Conservation (phyloP, 1,140 invertebrate species). For the Drosophila erecta region DNA sequence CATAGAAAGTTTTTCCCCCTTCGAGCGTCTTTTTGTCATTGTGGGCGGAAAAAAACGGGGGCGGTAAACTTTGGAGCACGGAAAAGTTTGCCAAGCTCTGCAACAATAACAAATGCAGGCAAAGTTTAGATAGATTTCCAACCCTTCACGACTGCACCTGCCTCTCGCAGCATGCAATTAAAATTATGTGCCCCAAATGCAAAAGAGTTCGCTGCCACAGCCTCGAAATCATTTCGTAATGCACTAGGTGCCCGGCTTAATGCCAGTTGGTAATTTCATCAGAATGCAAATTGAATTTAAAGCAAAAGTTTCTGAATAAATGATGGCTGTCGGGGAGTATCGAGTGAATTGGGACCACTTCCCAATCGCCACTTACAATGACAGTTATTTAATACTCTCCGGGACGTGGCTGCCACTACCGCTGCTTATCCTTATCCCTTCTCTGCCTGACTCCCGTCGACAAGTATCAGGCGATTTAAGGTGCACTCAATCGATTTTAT, state of each 20-base stretch:
- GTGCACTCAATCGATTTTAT: conserved; percentile 70
- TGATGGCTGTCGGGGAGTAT: conserved; percentile 15
- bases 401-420: background rate
- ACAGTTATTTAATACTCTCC: conserved; percentile 58
- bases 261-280: conserved; percentile 70
- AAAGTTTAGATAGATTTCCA: conserved; percentile 62
- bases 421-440: background rate
- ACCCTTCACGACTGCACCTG: conserved; percentile 37
- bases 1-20: conserved; percentile 23
- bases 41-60: background rate
- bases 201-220: conserved; percentile 36
- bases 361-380: conserved; percentile 43
- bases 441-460: conserved; percentile 12
- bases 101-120: conserved; percentile 71
- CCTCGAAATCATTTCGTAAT: conserved; percentile 61
- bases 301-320: conserved; percentile 34
- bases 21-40: conserved; percentile 23
- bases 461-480: conserved; percentile 51
- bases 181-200: conserved; percentile 58
- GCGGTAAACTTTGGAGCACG: conserved; percentile 35
- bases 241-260: conserved; percentile 35
- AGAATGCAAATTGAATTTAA: conserved; percentile 73
- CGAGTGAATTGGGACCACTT: conserved; percentile 5
- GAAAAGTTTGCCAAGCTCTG: conserved; percentile 49
- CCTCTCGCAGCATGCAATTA: conserved; percentile 61